phyloP scores from a whole-genome alignment of 2,113 vertebrate species.

The Pedionomus torquatus region DNA sequence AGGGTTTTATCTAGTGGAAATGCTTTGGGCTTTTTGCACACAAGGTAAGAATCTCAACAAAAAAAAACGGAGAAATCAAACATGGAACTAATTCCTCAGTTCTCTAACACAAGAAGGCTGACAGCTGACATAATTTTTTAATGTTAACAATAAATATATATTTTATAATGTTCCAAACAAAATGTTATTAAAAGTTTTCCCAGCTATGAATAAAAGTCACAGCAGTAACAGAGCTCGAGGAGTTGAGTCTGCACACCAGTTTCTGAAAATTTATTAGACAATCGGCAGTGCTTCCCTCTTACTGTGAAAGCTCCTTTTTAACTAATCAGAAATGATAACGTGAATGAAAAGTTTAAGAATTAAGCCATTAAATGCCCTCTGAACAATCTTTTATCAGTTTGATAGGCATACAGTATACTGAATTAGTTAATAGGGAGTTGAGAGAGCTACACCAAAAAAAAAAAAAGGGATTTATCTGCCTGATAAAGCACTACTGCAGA shows the following conservation, averaged over 20 bases:
- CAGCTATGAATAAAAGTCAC: background rate
- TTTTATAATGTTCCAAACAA: background rate
- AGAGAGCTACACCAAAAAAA: background rate
- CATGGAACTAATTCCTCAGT: background rate
- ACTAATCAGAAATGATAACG: conserved; percentile 9
- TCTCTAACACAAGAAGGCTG: background rate
- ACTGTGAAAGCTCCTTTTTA: background rate
- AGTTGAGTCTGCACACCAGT: background rate
- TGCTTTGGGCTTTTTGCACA: background rate
- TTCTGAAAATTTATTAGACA: background rate
- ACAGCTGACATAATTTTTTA: background rate
- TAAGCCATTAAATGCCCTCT: conserved; percentile 25
- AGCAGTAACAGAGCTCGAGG: background rate
- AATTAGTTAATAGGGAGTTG: background rate
- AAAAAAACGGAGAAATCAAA: background rate
- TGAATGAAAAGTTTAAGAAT: conserved; percentile 21
- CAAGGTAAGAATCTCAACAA: background rate
- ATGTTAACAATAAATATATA: background rate
- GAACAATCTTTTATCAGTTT: conserved; percentile 42
- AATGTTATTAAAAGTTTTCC: background rate
- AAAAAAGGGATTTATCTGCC: conserved; percentile 13
- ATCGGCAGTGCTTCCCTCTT: background rate
- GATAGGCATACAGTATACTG: background rate
- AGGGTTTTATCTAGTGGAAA: background rate
- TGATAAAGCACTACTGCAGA: conserved; percentile 41